Conservation (phyloP, 2,888 invertebrate species). For the Crematogaster levior region DNA sequence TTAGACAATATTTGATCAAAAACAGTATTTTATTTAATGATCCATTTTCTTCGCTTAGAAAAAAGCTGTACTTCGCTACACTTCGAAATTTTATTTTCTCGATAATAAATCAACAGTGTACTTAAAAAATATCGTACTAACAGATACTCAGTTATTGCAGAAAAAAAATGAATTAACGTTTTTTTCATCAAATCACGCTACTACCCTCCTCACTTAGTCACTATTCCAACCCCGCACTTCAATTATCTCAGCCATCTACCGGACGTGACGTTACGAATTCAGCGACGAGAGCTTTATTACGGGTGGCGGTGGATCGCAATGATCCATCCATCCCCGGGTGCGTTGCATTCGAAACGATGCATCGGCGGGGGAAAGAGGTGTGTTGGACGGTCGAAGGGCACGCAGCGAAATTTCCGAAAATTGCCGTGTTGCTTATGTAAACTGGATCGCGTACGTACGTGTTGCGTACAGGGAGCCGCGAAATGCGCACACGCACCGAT, state of each 20-base stretch:
- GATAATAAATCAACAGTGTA: not conserved
- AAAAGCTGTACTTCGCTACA: too few species aligned
- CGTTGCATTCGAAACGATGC: constrained; percentile 36
- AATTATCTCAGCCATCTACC: constrained; percentile 20
- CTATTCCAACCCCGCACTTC: constrained; percentile 7
- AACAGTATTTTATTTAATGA: too few species aligned
- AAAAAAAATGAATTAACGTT: not conserved
- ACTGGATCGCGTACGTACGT: constrained; percentile 26
- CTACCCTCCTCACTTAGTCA: constrained; percentile 12
- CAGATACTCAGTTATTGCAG: too few species aligned
- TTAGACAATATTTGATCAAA: not conserved
- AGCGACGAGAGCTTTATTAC: constrained; percentile 42
- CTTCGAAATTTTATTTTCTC: not conserved
- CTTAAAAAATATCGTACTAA: not conserved
- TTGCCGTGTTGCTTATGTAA: constrained; percentile 42
- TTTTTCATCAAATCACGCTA: not conserved
- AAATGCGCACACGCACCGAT: constrained; percentile 18
- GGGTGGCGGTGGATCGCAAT: constrained; percentile 28
- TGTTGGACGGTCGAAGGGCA: not conserved
- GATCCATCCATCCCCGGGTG: constrained; percentile 21
- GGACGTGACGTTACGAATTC: constrained; percentile 36
- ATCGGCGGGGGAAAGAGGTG: not conserved
- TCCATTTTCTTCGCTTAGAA: too few species aligned
- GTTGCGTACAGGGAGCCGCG: not conserved
- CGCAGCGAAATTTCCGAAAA: constrained; percentile 26